A percentile compares a stretch with the other conserved stretches of the same genome.
Conservation (phyloP, 2,797 vertebrate species). For the Prunella strophiata region DNA sequence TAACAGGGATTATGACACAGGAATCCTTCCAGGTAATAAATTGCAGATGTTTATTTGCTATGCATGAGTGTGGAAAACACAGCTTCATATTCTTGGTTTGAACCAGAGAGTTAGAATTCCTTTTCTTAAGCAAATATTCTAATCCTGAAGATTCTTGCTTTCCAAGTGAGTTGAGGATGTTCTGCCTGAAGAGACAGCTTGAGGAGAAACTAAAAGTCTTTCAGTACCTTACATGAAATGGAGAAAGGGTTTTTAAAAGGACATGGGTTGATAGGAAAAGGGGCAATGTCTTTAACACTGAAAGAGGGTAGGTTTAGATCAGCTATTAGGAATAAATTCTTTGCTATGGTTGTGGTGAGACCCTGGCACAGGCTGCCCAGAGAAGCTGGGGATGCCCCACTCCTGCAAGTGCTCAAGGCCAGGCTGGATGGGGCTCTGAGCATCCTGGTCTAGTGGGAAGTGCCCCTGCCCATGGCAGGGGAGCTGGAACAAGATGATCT, state of each 20-base stretch:
- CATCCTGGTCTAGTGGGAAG: background rate
- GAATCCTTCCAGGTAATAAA: background rate
- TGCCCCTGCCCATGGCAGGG: too few relatives aligned
- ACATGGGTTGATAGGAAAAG: background rate
- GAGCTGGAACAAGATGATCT: background rate
- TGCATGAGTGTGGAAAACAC: background rate
- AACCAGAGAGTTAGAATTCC: background rate
- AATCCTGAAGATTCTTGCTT: background rate
- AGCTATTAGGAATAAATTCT: background rate
- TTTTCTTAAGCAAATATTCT: background rate
- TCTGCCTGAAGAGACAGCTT: background rate
- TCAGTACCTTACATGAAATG: background rate
- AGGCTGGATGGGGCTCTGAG: background rate
- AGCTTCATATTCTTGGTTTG: background rate
- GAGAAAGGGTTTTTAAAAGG: background rate
- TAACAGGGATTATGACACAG: background rate
- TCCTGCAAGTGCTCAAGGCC: background rate
- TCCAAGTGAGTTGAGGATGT: background rate
- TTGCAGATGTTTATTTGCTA: background rate
- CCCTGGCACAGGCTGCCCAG: background rate
- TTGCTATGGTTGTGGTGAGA: rapidly evolving
- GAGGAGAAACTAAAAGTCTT: background rate
- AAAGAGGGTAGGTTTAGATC: background rate
- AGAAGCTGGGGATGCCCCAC: background rate
- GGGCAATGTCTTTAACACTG: background rate